These are phyloP conservation scores for Cosmopolites sordidus DNA, from an alignment of 2,888 invertebrate genomes.

Conservation along the genomic window DNA sequence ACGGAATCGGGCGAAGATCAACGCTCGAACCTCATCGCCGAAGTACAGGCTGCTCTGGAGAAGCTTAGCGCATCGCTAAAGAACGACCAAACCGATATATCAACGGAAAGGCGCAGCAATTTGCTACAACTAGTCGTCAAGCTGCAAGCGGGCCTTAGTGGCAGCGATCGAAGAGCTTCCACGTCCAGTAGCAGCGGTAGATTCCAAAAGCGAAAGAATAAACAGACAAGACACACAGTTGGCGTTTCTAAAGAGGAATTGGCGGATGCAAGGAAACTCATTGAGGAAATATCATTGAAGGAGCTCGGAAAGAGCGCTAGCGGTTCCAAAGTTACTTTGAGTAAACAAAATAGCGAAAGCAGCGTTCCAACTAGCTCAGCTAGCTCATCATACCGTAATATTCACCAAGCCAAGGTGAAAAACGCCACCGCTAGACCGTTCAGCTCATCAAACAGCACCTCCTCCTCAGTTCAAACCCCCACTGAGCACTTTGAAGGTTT, in stretches of 20 bases:
- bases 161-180: slow-evolving; percentile 24
- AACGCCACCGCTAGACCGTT: slow-evolving; percentile 49
- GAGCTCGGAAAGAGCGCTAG: slow-evolving; percentile 37
- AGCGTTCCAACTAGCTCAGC: slow-evolving; percentile 38
- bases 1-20: slow-evolving; percentile 69
- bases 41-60: slow-evolving; percentile 48
- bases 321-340: slow-evolving; percentile 35
- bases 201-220: slow-evolving; percentile 55
- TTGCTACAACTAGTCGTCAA: slow-evolving; percentile 71
- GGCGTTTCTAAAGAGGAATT: slow-evolving; percentile 79
- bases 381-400: slow-evolving; percentile 32
- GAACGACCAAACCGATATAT: slow-evolving; percentile 46
- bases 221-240: slow-evolving; percentile 73
- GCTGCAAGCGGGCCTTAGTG: slow-evolving; percentile 53
- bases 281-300: slow-evolving; percentile 60
- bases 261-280: slow-evolving; percentile 70
- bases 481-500: slow-evolving; percentile 43
- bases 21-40: slow-evolving; percentile 54
- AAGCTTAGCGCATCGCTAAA: slow-evolving; percentile 46
- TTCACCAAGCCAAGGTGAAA: slow-evolving; percentile 35
- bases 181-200: slow-evolving; percentile 44
- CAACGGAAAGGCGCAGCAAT: slow-evolving; percentile 72
- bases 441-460: slow-evolving; percentile 39
- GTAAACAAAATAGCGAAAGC: slow-evolving; percentile 52
- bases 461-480: slow-evolving; percentile 45